A percentile compares a stretch with the other conserved stretches of the same genome.
phyloP scores from a whole-genome alignment of 2,113 vertebrate species.

The Alethe diademata region DNA sequence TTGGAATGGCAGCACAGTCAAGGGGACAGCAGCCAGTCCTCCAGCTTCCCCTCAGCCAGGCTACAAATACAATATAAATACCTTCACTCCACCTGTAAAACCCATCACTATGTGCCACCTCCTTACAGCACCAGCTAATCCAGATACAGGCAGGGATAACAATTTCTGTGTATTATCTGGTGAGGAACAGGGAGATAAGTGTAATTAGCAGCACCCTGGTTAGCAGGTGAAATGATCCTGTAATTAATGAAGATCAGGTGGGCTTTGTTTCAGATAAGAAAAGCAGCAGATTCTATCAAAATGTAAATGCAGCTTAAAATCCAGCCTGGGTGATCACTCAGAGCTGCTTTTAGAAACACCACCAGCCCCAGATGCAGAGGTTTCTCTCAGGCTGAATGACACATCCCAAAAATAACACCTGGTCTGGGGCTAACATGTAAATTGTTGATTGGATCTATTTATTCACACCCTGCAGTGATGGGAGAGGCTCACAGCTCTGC shows the following conservation, averaged over 20 bases:
- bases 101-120: not conserved
- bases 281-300: constrained; percentile 9
- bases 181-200: not conserved
- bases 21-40: not conserved
- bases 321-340: accelerated
- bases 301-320: not conserved
- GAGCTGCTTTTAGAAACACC: not conserved
- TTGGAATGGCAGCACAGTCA: not conserved
- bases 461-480: constrained; percentile 8
- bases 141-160: not conserved
- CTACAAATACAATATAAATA: not conserved
- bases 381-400: not conserved
- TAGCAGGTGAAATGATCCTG: not conserved
- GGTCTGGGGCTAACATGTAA: constrained; percentile 18
- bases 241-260: not conserved
- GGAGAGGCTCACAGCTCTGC: not conserved
- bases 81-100: not conserved
- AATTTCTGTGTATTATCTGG: not conserved
- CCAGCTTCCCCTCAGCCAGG: not conserved
- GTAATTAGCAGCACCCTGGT: not conserved
- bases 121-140: not conserved
- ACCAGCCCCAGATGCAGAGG: not conserved
- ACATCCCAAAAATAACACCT: constrained; percentile 32
- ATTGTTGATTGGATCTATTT: constrained; percentile 25
- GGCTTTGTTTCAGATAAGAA: constrained; percentile 8